Percentiles rank a stretch among this genome's conserved stretches.
These are phyloP conservation scores for Harpagoxenus sublaevis DNA, from an alignment of 2,888 invertebrate genomes.

Conservation along the genomic window DNA sequence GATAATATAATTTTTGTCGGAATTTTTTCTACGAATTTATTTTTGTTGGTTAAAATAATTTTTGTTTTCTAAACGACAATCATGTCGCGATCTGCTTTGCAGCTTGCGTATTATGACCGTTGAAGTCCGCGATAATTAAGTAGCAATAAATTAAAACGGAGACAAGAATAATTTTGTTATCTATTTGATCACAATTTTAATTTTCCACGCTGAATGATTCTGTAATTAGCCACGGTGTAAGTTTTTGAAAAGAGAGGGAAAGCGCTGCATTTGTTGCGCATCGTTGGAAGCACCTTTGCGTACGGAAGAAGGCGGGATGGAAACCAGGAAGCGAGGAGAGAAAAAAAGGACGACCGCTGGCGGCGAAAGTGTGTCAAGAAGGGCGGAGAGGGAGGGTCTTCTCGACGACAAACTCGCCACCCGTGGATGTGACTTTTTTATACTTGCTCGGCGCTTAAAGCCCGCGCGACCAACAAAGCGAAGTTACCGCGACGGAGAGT, in stretches of 20 bases:
- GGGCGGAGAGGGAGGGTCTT: slow-evolving; percentile 14
- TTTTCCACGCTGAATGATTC: not conserved
- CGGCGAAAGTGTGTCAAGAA: slow-evolving; percentile 57
- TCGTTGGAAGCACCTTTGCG: slow-evolving; percentile 32
- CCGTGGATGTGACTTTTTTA: slow-evolving; percentile 52
- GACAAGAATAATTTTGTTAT: not conserved
- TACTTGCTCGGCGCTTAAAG: slow-evolving; percentile 43
- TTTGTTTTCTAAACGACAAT: not conserved
- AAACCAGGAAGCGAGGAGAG: slow-evolving; percentile 40
- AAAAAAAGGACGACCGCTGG: slow-evolving; percentile 20
- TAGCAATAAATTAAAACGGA: not conserved
- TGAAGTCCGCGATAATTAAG: not conserved
- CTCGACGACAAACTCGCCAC: slow-evolving; percentile 51
- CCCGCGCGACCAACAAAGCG: slow-evolving; percentile 22
- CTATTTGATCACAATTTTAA: not conserved
- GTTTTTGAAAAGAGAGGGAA: not conserved
- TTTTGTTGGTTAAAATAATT: not conserved
- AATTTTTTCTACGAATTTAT: no score
- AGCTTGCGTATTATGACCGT: not conserved
- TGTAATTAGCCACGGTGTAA: not conserved
- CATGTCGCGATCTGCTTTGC: not conserved
- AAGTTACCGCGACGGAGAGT: slow-evolving; percentile 44
- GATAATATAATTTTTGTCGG: not conserved
- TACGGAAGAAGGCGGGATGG: slow-evolving; percentile 28
- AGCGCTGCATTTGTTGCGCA: slow-evolving; percentile 26